Conservation (phyloP, 1,140 invertebrate species). For the Diorhabda carinulata region DNA sequence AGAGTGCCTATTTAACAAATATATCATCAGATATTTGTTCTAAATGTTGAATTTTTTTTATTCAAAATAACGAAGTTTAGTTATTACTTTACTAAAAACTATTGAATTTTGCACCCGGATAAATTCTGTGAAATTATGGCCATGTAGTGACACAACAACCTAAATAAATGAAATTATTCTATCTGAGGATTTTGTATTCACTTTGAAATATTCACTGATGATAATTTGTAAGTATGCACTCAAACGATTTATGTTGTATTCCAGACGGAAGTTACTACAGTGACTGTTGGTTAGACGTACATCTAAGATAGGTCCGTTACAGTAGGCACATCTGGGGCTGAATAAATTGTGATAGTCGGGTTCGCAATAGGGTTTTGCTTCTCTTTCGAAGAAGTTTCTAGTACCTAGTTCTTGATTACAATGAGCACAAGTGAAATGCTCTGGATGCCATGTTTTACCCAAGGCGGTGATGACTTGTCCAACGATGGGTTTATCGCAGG, state of each 20-base stretch:
- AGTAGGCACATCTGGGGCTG: conserved; percentile 96
- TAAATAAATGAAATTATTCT: too few relatives aligned
- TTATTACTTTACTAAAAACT: too few relatives aligned
- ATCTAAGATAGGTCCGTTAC: conserved; percentile 97
- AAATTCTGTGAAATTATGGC: too few relatives aligned
- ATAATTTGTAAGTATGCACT: neutral
- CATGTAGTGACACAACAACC: too few relatives aligned
- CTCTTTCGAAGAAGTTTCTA: conserved; percentile 97
- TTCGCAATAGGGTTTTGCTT: conserved; percentile 96
- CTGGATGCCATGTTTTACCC: conserved; percentile 99
- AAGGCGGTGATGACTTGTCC: conserved; percentile 92
- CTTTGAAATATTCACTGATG: neutral
- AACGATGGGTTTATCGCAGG: conserved; percentile 96
- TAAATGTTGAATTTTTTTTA: too few relatives aligned
- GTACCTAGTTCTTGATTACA: conserved; percentile 96
- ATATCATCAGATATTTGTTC: too few relatives aligned
- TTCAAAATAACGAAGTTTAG: too few relatives aligned
- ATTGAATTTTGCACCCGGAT: too few relatives aligned
- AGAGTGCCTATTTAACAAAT: too few relatives aligned
- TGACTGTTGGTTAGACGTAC: conserved; percentile 55
- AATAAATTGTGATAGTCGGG: conserved; percentile 97
- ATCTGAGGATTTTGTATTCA: neutral
- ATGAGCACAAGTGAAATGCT: conserved; percentile 97
- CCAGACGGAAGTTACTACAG: too few relatives aligned
- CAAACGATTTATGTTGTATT: neutral